Base-by-base conservation (phyloP, 23 tunicate species). In the Styela clava region DNA sequence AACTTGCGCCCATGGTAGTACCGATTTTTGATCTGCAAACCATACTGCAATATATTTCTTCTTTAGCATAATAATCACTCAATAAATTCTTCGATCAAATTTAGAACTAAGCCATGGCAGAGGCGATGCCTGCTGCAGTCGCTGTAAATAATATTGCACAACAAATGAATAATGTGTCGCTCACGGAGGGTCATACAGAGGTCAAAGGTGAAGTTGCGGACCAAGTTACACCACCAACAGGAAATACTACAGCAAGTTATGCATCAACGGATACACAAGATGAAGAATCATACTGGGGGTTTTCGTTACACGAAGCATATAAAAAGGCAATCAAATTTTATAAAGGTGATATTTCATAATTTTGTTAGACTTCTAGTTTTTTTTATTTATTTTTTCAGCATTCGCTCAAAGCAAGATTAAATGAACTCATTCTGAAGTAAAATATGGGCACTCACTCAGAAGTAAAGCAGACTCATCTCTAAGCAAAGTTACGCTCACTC, bases 241-340 rank as follows among this genome's bases (percentile, higher is more conserved):
- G 26, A 12, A 24, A 25, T 2, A 18, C 27, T 24, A 51, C 63
- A 19, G 80, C 64, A 2, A 74, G 64, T 51, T 36, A 74, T 74
- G 63, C 80, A 22, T 32, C 35, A 2, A 36, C 64, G 9, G 28
- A 74, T 9, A 84, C 62, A 69, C 78, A 85, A 73, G 87, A 86
- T 62, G 83, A 91, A 51, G 98, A 93, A 79, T 83, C 82, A 27
- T 87, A 74, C 86, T 94, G 98, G 98, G 91, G 99, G 16, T 95
- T 95, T 74, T 61, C 91, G 7, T 56, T 95, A 34, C 84, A 78
- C 79, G 95, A 95, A 63, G 88, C 95, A 3, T 95, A 87, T 68
- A 83, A 79, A 74, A 89, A 83, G 91, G 99, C 99, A 51, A 79
- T 95, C 2, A 89, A 89, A 61, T 95, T 95, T 79, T 95, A 89